Base-by-base conservation (phyloP, 2,113 vertebrate genomes). In the Talpa occidentalis region DNA sequence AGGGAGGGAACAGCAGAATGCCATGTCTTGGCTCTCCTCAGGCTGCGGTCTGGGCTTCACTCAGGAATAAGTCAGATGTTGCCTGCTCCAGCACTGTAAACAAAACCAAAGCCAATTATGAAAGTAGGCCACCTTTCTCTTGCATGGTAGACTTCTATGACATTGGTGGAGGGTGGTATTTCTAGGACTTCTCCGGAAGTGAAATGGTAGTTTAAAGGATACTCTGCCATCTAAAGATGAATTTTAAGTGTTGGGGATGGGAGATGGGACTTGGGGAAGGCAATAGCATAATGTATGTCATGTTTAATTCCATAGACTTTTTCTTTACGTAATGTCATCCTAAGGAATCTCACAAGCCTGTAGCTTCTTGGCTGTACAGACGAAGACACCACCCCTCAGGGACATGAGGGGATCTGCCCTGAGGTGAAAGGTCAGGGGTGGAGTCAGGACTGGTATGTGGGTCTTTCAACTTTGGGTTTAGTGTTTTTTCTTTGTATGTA, bases 141-240 rank as follows among this genome's bases (percentile, higher is more conserved):
- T 66, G 52, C 22, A 74, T 60, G 52, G 32, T 12, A n/a, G 30
- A 1, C 40, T 3, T 67, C 47, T 37, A 67, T 35, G 73, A 26
- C 52, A 40, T 14, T 44, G 94, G 42, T 9, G 37, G 42, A 49
- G 7, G 12, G 26, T 44, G 12, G 10, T 44, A 52, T 66, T 95
- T 78, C 24, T 85, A 82, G 70, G 42, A 73, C 35, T 82, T 94
- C 72, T 69, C 56, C 56, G n/a, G 78, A 94, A 66, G 28, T 84
- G 15, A 47, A 81, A 40, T 93, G 69, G 30, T 77, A 67, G 26
- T 35, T 67, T 77, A 84, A 96, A 62, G 26, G 40, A 82, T 80
- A 93, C 67, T n/a, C 22, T 70, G 26, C 12, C 80, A 22, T 70
- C 44, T 74, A n/a, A 60, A 88, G 84, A 78, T 59, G 40, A 72